Conservation (phyloP, 2,797 vertebrate species). For the Pangasius mekongensis region DNA sequence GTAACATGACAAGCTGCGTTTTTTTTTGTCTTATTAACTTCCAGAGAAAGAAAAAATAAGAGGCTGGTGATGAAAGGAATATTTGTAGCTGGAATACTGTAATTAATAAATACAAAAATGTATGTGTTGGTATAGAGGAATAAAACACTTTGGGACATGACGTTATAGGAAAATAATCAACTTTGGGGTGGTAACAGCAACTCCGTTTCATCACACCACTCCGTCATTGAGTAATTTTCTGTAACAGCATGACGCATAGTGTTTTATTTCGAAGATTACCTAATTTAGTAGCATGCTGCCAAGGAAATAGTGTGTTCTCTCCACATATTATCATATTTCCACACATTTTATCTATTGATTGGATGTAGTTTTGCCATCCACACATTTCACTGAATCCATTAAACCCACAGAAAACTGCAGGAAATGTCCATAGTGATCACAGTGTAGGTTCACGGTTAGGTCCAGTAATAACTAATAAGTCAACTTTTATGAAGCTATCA, state of each 20-base stretch:
- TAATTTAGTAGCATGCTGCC: not conserved
- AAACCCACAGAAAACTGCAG: not conserved
- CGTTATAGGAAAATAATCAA: not conserved
- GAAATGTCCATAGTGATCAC: not conserved
- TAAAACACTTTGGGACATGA: not conserved
- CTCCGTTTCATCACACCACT: not conserved
- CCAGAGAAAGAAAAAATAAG: not conserved
- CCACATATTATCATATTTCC: not conserved
- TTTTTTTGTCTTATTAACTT: not conserved
- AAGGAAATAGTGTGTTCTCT: not conserved
- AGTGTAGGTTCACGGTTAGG: not conserved
- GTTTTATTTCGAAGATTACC: not conserved
- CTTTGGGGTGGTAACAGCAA: not conserved
- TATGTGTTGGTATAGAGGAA: not conserved
- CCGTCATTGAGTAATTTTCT: not conserved
- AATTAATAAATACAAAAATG: not conserved
- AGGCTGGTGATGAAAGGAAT: not conserved
- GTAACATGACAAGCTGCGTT: not conserved
- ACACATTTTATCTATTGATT: not conserved
- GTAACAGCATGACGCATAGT: not conserved
- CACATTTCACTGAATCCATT: not conserved
- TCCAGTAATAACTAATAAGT: conserved; percentile 14
- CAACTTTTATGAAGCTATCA: conserved; percentile 26
- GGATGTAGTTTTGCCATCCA: not conserved
- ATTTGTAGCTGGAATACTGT: not conserved